Conservation (phyloP, 35 echinoderm and acorn worm species). For the Diadema setosum region DNA sequence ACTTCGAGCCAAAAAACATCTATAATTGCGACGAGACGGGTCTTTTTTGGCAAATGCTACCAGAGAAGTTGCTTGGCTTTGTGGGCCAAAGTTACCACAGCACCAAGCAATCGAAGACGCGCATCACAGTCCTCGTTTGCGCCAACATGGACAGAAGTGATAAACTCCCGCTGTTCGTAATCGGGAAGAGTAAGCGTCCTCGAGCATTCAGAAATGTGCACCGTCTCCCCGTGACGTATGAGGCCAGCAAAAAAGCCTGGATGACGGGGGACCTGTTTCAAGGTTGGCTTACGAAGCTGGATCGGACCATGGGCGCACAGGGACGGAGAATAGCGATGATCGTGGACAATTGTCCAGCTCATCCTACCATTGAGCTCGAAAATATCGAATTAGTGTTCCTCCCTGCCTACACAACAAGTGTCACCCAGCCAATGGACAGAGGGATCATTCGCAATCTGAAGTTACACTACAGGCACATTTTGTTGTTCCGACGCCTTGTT, state of each 20-base stretch:
- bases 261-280: conserved; percentile 34
- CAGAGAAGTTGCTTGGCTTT: background rate
- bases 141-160: conserved; percentile 8
- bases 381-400: conserved; percentile 45
- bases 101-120: conserved; percentile 12
- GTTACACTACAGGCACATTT: conserved; percentile 19
- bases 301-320: background rate
- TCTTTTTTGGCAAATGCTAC: background rate
- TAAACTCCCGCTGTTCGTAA: background rate
- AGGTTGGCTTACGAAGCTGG: background rate
- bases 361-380: background rate
- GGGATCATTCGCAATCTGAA: conserved; percentile 31
- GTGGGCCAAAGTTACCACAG: background rate
- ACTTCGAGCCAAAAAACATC: conserved; percentile 5
- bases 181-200: conserved; percentile 7
- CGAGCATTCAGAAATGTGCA: background rate
- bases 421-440: conserved; percentile 48
- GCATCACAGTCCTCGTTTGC: conserved; percentile 27
- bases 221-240: conserved; percentile 15
- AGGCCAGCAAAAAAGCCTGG: conserved; percentile 48
- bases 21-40: conserved; percentile 51
- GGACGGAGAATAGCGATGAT: conserved; percentile 13
- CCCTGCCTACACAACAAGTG: conserved; percentile 31
- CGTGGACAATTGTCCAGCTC: background rate
- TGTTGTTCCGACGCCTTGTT: no score